Conservation (phyloP, 1,140 invertebrate species). For the Caenorhabditis tropicalis region DNA sequence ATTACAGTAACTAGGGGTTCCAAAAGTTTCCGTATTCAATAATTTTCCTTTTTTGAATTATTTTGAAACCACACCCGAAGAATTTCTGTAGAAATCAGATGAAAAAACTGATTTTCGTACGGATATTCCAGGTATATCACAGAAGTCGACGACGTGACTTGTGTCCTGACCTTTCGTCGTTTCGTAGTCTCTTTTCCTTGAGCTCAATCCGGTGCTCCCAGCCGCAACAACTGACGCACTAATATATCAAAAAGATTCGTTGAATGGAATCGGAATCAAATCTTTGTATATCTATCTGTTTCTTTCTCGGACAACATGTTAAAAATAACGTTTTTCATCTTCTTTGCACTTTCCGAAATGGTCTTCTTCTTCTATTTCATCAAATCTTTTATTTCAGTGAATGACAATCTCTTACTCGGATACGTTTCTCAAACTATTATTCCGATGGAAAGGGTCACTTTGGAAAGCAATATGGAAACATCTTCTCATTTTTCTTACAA, state of each 20-base stretch:
- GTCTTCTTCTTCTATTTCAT: not conserved
- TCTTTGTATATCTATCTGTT: not conserved
- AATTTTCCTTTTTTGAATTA: not conserved
- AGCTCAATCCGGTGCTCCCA: not conserved
- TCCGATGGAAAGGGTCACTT: conserved; percentile 62
- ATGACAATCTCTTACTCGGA: conserved; percentile 63
- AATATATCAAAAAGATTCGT: conserved; percentile 44
- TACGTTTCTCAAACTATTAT: conserved; percentile 59
- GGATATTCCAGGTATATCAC: not conserved
- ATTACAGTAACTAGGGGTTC: no score
- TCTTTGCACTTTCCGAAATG: conserved; percentile 51
- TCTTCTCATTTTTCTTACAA: conserved; percentile 58
- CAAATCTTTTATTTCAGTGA: not conserved
- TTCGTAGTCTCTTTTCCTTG: conserved; percentile 48
- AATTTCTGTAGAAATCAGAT: no score
- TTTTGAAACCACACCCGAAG: not conserved
- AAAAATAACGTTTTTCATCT: not conserved
- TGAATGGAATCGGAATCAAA: conserved; percentile 43
- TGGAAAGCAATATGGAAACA: conserved; percentile 63
- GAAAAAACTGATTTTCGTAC: no score
- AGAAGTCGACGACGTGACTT: conserved; percentile 11
- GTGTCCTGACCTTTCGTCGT: conserved; percentile 38
- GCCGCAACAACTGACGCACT: conserved; percentile 38
- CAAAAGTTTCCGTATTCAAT: not conserved
- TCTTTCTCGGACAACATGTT: not conserved